Base-by-base conservation (phyloP, 2,888 invertebrate species). In the Phalangium opilio region DNA sequence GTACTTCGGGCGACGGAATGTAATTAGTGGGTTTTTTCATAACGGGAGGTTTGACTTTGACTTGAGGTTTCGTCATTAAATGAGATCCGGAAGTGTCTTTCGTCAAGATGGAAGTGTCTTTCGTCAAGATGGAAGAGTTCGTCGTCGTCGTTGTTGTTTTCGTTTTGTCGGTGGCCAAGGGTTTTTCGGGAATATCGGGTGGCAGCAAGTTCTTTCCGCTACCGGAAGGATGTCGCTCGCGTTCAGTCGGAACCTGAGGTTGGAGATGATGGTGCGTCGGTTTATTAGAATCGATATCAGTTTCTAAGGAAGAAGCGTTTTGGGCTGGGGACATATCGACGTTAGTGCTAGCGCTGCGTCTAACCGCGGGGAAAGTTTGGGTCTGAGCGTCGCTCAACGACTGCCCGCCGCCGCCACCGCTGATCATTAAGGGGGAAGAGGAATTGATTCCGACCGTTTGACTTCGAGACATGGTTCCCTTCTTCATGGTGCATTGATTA, bases 401-500 rank as follows among this genome's bases (percentile, higher is more conserved):
- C n/a, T 17, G 41, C 10, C n/a, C 18, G 7, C 14, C 17, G 15
- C 11, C 11, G 15, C 40, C 17, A 14, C 15, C 17, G 27, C 27
- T 27, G 8, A 4, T 27, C 5, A 27, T 27, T 8, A 8, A 7
- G 4, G 8, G 8, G 8, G 27, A 8, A 8, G 27, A 27, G 5
- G 27, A 27, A 8, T 27, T 27, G 8, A 27, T 27, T 27, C 27
- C 27, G 27, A 27, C 27, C 5, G 27, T 27, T 27, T 27, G 27
- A 20, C 41, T 41, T 19, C 20, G 17, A 2, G 41, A 19, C 17
- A 41, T 41, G n/a, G 44, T 43, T 15, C 62, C 63, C 60, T 82
- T 82, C 61, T 81, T 81, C 44, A 82, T 66, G 0, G 82, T 82
- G 57, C 79, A 78, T 64, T 81, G 81, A 61, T 80, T 80, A 57